These are phyloP conservation scores for Drosophila novamexicana DNA, from an alignment of 1,140 invertebrate species.

Conservation along the genomic window DNA sequence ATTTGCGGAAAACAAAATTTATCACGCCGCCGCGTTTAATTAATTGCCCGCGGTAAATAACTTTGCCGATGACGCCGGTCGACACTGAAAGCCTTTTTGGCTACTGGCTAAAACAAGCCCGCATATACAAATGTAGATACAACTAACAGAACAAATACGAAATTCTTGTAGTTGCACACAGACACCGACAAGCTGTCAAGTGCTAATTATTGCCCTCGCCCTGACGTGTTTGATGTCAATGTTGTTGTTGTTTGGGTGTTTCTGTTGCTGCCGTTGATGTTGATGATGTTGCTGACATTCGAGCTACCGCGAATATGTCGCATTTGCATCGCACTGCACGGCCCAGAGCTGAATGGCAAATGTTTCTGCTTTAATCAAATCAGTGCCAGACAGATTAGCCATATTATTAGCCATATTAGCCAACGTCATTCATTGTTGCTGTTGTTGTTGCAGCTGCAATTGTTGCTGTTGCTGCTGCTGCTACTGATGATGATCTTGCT, in stretches of 20 bases:
- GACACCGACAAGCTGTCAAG: conserved; percentile 37
- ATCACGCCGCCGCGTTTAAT: conserved; percentile 48
- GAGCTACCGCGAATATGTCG: conserved; percentile 46
- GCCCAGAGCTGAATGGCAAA: conserved; percentile 6
- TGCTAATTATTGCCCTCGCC: conserved; percentile 62
- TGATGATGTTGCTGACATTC: conserved; percentile 69
- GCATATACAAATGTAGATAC: neutral
- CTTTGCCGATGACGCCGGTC: conserved; percentile 26
- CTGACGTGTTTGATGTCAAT: conserved; percentile 17
- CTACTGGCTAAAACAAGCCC: conserved; percentile 7
- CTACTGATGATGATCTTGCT: conserved; percentile 6
- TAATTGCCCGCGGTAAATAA: conserved; percentile 51
- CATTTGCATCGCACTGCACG: conserved; percentile 39
- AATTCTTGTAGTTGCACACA: conserved; percentile 16
- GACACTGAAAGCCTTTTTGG: conserved; percentile 43
- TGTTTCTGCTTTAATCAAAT: conserved; percentile 66
- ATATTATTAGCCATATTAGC: conserved; percentile 57
- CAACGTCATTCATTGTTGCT: conserved; percentile 38
- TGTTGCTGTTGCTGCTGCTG: conserved; percentile 26
- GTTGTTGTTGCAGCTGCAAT: conserved; percentile 1
- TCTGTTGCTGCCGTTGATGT: conserved; percentile 17
- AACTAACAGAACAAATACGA: conserved; percentile 10
- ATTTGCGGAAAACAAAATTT: conserved; percentile 37
- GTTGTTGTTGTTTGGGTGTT: conserved; percentile 30
- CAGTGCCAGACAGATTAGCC: conserved; percentile 75